Base-by-base conservation (phyloP, 2,888 invertebrate species). In the Resseliella maxima region DNA sequence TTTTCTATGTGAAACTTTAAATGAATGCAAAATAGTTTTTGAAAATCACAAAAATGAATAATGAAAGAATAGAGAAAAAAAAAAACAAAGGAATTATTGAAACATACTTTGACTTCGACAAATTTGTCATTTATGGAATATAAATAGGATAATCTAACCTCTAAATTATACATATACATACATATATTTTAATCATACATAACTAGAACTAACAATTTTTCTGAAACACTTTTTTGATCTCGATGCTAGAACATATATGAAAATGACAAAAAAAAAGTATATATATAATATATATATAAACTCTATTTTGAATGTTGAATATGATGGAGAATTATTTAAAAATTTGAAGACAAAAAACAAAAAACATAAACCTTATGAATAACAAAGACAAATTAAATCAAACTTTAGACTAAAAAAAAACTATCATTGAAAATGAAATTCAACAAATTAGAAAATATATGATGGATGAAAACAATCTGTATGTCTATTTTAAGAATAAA, bases 401-500 rank as follows among this genome's bases (percentile, higher is more conserved):
- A 72, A 72, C 35, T 72, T 31, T 72, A 31, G 72, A 72, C 15
- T 31, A 31, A 72, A 59, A 15, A 72, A 27, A 72, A 27, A n/a
- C 35, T 8, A 27, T 15, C 31, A 72, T n/a, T 5, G 1, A 31
- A 72, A 27, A 72, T 31, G 31, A 72, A 72, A 27, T 72, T 31
- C 31, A 72, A 72, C 31, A 72, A 72, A 72, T 72, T 72, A 31
- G 18, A 31, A 72, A 72, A 1, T 59, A 72, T 72, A 3, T 12
- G 31, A 31, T 31, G 31, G 31, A 72, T 31, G 3, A 15, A 72
- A 59, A 72, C 59, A n/a, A 72, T 72, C 72, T 72, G 35, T 35
- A 72, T 72, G 72, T 72, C 72, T 72, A 72, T 31, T 59, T 72
- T 72, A 72, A 72, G 72, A 72, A 72, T 72, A 72, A 72, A 72